phyloP scores from a whole-genome alignment of 2,797 vertebrate genomes.

The Lagorchestes hirsutus region DNA sequence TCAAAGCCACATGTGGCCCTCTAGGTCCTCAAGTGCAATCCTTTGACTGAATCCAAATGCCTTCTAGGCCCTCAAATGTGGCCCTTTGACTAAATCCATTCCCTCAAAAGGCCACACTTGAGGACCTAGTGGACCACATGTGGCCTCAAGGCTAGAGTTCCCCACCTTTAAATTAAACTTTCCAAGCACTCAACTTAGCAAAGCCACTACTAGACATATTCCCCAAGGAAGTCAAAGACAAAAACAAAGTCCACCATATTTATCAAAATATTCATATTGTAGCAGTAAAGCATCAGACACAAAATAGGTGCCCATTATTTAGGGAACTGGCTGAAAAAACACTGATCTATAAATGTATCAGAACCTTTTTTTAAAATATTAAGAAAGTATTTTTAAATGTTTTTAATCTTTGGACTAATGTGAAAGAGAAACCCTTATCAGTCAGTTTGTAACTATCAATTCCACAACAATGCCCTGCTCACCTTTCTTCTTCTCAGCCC shows the following conservation, averaged over 20 bases:
- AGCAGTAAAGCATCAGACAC: not conserved
- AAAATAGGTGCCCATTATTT: not conserved
- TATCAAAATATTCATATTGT: not conserved
- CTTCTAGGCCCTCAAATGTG: no score
- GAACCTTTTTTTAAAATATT: not conserved
- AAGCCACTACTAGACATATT: not conserved
- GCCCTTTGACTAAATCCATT: no score
- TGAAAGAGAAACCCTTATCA: not conserved
- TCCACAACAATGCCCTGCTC: not conserved
- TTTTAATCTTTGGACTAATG: not conserved
- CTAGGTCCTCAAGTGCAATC: no score
- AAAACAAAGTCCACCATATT: not conserved
- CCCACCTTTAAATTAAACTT: not conserved
- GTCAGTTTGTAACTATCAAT: not conserved
- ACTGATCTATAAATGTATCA: not conserved
- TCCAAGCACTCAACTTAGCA: not conserved
- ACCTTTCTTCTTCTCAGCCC: not conserved
- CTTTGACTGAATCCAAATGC: no score
- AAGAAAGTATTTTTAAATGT: not conserved
- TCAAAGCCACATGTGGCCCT: no score
- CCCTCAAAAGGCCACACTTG: no score
- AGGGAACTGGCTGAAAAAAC: not conserved
- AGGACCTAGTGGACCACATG: no score
- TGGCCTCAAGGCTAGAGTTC: no score
- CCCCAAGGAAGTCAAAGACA: not conserved